Base-by-base conservation (phyloP, 92 coral and sea anemone species). In the Siderastrea radians region DNA sequence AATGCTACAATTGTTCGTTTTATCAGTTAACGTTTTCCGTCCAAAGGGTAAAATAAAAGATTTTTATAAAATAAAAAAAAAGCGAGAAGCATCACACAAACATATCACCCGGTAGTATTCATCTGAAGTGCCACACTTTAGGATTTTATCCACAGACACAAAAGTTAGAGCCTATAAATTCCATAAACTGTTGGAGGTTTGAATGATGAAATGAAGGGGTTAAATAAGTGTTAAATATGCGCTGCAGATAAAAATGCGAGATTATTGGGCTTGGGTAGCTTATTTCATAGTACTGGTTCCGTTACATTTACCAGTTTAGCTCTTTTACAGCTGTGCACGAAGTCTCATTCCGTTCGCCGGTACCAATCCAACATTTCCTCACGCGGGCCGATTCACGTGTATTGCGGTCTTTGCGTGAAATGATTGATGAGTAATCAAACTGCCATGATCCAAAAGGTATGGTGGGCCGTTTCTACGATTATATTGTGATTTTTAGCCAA, bases 281-380 rank as follows among this genome's bases (percentile, higher is more conserved):
- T 26, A 26, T 26, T 26, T 26, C 38, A 26, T 26, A 26, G 38
- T 26, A 26, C 38, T 26, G 38, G 38, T 26, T 26, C 38, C 38
- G 38, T 26, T 26, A 26, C 38, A 26, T 26, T 26, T 26, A 26
- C 38, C 38, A 26, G 0, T 26, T 26, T 26, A 0, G 38, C 38
- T 26, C 38, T 26, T 26, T 26, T 26, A 26, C 38, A 26, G 38
- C 38, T 26, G 38, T 26, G 38, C 38, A 26, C 38, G 38, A 26
- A 26, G 53, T 45, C 62, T 54, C 84, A 67, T 80, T 19, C 38
- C 73, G 5, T 67, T 57, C 86, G 66, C 17, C 7, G 52, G 45
- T 5, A 45, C 86, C 78, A 82, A 54, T 82, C 86, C 86, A 46
- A 58, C 4, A 81, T 8, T 82, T 82, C 68, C 67, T 47, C 14